phyloP scores from a whole-genome alignment of 2,888 invertebrate species.

The Glaucopsyche alexis region DNA sequence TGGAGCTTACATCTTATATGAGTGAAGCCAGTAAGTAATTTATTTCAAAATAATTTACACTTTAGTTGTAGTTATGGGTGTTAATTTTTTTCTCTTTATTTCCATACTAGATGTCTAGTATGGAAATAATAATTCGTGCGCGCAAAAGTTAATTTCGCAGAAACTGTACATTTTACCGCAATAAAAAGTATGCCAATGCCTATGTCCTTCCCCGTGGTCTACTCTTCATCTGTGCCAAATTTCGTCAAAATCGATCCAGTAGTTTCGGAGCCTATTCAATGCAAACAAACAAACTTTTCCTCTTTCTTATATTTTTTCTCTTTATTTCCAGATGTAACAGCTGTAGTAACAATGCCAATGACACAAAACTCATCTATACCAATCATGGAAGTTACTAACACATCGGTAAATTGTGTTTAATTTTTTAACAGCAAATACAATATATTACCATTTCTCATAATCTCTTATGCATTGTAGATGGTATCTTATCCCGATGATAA shows the following conservation, averaged over 20 bases:
- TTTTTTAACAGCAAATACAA: conserved; percentile 25
- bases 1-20: conserved; percentile 73
- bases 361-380: conserved; percentile 71
- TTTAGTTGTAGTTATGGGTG: neutral
- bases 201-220: too few relatives aligned
- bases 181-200: too few relatives aligned
- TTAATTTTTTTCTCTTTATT: conserved; percentile 35
- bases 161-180: too few relatives aligned
- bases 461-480: conserved; percentile 49
- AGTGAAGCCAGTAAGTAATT: conserved; percentile 71
- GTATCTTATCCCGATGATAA: conserved; percentile 72
- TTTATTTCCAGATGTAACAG: conserved; percentile 67
- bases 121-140: too few relatives aligned
- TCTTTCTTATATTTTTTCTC: too few relatives aligned
- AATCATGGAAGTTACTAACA: conserved; percentile 74
- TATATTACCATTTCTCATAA: conserved; percentile 13
- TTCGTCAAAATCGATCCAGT: too few relatives aligned
- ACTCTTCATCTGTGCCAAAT: too few relatives aligned
- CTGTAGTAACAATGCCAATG: conserved; percentile 74
- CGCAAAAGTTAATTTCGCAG: too few relatives aligned
- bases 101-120: conserved; percentile 77
- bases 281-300: too few relatives aligned
- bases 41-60: neutral
- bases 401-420: conserved; percentile 59
- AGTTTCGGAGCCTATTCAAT: too few relatives aligned